Evolutionary conservation across 2,113 vertebrate species (phyloP).

Genomic region (Okapia johnstoni): DNA sequence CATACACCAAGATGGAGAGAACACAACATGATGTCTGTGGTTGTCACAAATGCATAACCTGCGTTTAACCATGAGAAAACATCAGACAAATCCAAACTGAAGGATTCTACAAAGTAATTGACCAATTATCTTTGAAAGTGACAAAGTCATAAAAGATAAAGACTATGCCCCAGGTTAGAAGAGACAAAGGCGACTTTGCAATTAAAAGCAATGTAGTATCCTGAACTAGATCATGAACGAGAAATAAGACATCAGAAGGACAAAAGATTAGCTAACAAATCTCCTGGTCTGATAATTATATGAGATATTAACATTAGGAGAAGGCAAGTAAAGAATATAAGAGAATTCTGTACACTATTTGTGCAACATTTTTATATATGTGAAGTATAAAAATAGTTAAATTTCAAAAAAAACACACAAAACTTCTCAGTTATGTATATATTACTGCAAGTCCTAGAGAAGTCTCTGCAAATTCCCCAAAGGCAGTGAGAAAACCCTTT

Average conservation of each 20-base stretch:
- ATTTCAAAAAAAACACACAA: background rate
- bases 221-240: background rate
- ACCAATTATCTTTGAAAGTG: background rate
- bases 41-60: background rate
- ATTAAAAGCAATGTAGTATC: background rate
- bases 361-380: background rate
- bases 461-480: background rate
- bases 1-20: background rate
- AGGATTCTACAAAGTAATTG: background rate
- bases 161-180: background rate
- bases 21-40: no score
- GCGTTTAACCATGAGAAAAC: background rate
- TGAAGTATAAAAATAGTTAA: background rate
- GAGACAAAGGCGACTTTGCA: background rate
- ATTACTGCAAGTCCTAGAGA: background rate
- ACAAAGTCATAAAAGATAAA: background rate
- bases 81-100: background rate
- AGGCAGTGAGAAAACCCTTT: background rate
- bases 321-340: background rate
- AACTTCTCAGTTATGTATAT: background rate
- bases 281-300: background rate
- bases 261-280: background rate
- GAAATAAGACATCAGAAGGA: background rate
- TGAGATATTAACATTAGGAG: background rate
- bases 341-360: background rate